Base-by-base conservation (phyloP, 2,797 vertebrate species). In the Loris lydekkerianus region DNA sequence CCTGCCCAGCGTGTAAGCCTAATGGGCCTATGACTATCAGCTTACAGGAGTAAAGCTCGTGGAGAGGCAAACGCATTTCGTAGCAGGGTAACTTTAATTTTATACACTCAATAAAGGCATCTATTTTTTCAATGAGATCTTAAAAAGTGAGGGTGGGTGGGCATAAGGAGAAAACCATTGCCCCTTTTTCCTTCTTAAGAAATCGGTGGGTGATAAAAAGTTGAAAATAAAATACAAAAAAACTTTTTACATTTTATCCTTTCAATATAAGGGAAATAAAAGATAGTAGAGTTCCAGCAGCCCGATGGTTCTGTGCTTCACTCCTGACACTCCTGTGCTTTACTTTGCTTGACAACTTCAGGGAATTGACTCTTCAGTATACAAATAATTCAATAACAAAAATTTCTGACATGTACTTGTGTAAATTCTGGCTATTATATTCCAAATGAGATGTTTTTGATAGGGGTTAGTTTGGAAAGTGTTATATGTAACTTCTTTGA, bases 111-210 rank as follows among this genome's bases (percentile, higher is more conserved):
- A 5, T 46, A 29, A 91, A 69, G 34, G 49, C 49, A 53, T 53
- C 49, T 53, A 53, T 81, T 17, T 56, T 75, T 83, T 58, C 77
- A 93, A 65, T 83, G 80, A 94, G 46, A 86, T 60, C 31, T 84
- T 96, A 65, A 82, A 78, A 81, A 92, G 37, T 46, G 18, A 40
- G 49, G 15, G 10, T 89, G 4, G 20, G 13, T 63, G 18, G 34
- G 10, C 40, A 2, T n/a, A 78, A 75, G 77, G 31, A 80, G 77
- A 77, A 60, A 89, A 2, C 3, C 70, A 34, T 27, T 83, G 56
- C 11, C 2, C 70, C 67, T 80, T 81, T 40, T 76, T 60, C 8
- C 17, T 31, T 49, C 2, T 61, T 87, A 89, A 78, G 37, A 91
- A 93, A 67, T 85, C 65, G 15, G 10, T 89, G 20, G 37, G 8